phyloP scores from a whole-genome alignment of 2,113 vertebrate genomes.

The Caracal caracal region DNA sequence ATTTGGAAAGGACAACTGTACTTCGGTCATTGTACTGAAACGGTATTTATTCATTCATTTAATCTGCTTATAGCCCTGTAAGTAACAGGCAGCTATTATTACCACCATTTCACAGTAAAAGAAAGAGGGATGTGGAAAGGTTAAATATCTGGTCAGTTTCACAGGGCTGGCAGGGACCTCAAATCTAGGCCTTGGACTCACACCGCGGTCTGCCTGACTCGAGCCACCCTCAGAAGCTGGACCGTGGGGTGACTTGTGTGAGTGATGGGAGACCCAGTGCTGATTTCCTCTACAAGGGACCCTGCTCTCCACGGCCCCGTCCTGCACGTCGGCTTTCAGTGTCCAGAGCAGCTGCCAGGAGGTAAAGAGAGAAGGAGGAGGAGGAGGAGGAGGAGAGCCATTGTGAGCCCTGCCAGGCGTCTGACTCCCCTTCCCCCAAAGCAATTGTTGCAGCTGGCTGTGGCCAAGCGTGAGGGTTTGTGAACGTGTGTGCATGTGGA shows the following conservation, averaged over 20 bases:
- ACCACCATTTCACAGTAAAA: background rate
- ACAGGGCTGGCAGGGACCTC: background rate
- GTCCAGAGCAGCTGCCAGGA: background rate
- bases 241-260: background rate
- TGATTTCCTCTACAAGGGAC: background rate
- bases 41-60: background rate
- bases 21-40: background rate
- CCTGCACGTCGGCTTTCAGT: background rate
- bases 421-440: background rate
- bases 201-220: background rate
- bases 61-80: background rate
- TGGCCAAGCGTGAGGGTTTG: background rate
- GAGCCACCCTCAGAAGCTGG: background rate
- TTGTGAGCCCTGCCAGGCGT: background rate
- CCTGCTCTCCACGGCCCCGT: too few species aligned
- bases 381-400: background rate
- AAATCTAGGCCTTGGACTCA: background rate
- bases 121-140: background rate
- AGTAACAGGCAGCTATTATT: background rate
- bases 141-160: background rate
- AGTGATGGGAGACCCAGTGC: background rate
- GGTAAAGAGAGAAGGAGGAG: background rate
- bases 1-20: constrained; percentile 1
- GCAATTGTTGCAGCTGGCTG: background rate
- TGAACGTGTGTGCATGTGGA: too few species aligned